A percentile compares a stretch with the other conserved stretches of the same genome.
These are phyloP conservation scores for Brienomyrus brachyistius DNA, from an alignment of 2,113 vertebrate species.

Conservation along the genomic window DNA sequence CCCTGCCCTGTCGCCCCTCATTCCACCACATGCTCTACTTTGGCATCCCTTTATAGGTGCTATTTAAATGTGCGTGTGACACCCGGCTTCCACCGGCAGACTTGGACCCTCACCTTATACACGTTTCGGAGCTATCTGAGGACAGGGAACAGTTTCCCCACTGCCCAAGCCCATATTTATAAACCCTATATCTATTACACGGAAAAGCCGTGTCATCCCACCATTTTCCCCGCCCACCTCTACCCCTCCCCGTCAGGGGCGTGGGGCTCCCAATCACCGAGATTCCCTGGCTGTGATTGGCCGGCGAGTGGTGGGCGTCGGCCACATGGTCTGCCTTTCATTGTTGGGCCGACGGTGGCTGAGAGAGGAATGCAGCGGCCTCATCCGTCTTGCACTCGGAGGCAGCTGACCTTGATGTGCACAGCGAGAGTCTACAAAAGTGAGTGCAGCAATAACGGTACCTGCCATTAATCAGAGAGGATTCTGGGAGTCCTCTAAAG, in stretches of 20 bases:
- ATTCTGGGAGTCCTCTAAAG: background rate
- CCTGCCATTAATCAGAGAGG: conserved; percentile 4
- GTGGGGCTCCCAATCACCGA: background rate
- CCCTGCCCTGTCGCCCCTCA: background rate
- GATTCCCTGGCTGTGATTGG: background rate
- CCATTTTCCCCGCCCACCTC: background rate
- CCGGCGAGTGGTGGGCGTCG: background rate
- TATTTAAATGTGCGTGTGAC: background rate
- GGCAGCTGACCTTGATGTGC: conserved; percentile 11
- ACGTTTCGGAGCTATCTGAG: background rate
- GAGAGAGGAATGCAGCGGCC: background rate
- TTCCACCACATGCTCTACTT: background rate
- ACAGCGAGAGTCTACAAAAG: background rate
- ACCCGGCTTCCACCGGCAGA: background rate
- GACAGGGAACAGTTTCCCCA: background rate
- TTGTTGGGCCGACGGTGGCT: background rate
- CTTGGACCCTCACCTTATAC: background rate
- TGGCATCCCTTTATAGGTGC: background rate
- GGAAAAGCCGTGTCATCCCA: conserved; percentile 8
- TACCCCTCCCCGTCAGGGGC: background rate
- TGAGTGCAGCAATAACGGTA: background rate
- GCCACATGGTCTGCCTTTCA: background rate
- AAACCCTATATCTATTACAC: conserved; percentile 14
- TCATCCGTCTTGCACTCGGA: background rate
- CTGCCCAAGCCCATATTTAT: background rate